phyloP scores from a whole-genome alignment of 2,113 vertebrate genomes.

The Mustela lutreola region DNA sequence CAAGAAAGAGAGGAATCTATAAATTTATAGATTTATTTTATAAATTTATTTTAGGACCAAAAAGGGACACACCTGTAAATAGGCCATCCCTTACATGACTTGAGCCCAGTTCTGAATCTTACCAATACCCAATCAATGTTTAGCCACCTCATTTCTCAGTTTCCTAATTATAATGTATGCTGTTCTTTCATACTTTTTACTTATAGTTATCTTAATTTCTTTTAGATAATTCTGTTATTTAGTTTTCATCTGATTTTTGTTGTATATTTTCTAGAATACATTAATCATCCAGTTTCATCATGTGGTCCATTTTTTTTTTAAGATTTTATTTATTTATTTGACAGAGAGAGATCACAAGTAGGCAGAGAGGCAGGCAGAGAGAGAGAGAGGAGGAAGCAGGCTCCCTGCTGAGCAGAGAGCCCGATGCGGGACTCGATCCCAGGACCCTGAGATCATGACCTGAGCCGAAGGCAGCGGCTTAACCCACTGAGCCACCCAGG shows the following conservation, averaged over 20 bases:
- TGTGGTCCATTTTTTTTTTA: neutral
- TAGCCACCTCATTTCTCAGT: neutral
- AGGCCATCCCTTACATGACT: neutral
- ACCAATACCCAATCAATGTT: neutral
- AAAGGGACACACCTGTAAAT: neutral
- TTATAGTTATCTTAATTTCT: neutral
- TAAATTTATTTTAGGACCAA: neutral
- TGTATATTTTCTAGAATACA: neutral
- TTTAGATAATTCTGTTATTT: neutral
- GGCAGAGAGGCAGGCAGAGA: too few relatives aligned
- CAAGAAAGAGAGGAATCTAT: neutral
- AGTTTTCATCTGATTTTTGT: conserved; percentile 2
- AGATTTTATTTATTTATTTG: too few relatives aligned
- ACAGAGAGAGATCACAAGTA: too few relatives aligned
- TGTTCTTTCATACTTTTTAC: neutral
- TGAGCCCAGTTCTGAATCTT: neutral
- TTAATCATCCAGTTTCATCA: neutral
- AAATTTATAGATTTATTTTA: too few relatives aligned
- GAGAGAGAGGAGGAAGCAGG: too few relatives aligned
- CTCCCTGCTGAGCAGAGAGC: too few relatives aligned
- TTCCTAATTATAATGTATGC: neutral
- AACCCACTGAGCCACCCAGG: too few relatives aligned
- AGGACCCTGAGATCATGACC: too few relatives aligned
- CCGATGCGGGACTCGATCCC: too few relatives aligned
- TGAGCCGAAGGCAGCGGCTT: too few relatives aligned